Conservation (phyloP, 2,888 invertebrate species). For the Chesias legatella region DNA sequence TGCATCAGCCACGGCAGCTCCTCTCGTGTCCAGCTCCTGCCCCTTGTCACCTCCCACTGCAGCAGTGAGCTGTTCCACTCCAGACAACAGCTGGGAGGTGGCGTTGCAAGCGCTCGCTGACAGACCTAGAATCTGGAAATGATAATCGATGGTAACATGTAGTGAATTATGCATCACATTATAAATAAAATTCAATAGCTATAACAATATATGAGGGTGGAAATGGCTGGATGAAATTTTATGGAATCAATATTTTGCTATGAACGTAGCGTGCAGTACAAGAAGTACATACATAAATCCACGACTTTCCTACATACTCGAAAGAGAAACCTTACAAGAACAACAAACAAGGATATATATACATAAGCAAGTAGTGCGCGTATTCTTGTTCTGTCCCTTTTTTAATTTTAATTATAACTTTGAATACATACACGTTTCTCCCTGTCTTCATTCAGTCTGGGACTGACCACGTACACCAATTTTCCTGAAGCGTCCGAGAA, state of each 20-base stretch:
- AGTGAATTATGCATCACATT: too few relatives aligned
- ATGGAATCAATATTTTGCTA: too few relatives aligned
- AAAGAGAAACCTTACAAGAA: too few relatives aligned
- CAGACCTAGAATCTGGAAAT: constrained; percentile 37
- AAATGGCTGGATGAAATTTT: too few relatives aligned
- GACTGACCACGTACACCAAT: constrained; percentile 37
- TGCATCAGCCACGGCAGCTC: constrained; percentile 35
- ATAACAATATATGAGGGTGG: too few relatives aligned
- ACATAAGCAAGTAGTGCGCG: too few relatives aligned
- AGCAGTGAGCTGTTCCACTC: constrained; percentile 34
- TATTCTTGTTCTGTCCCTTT: too few relatives aligned
- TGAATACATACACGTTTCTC: constrained; percentile 38
- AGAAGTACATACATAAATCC: too few relatives aligned
- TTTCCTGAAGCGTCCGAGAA: constrained; percentile 38
- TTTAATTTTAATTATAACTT: background rate
- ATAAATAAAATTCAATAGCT: too few relatives aligned
- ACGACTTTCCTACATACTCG: too few relatives aligned
- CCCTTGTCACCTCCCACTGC: constrained; percentile 29
- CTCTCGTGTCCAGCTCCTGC: constrained; percentile 28
- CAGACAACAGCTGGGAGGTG: constrained; percentile 35
- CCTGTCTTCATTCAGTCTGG: constrained; percentile 26
- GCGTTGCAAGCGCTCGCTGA: constrained; percentile 36
- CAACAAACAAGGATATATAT: too few relatives aligned
- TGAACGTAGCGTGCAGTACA: too few relatives aligned
- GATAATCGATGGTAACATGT: background rate